Percentiles rank a stretch among this genome's conserved stretches.
Evolutionary conservation across 2,888 invertebrate species (phyloP).

Genomic region (Tinea pellionella): DNA sequence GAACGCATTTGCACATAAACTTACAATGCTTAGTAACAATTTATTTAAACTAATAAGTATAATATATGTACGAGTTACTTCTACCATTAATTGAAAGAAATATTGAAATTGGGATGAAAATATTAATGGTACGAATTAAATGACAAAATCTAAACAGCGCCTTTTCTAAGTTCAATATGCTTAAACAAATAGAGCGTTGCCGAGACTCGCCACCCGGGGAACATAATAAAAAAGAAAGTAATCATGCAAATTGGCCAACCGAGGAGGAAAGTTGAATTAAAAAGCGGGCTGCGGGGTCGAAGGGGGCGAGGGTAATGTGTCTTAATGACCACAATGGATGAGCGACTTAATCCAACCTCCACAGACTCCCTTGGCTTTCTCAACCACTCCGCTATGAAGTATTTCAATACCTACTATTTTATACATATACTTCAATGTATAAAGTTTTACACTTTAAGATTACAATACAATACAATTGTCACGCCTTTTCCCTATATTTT

Average conservation of each 20-base stretch:
- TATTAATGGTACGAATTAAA: neutral
- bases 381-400: neutral
- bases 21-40: neutral
- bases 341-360: slow-evolving; percentile 52
- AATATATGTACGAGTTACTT: too few relatives aligned
- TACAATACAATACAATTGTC: too few relatives aligned
- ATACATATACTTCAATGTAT: neutral
- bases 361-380: slow-evolving; percentile 19
- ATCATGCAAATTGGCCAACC: slow-evolving; percentile 66
- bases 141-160: neutral
- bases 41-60: too few relatives aligned
- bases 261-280: slow-evolving; percentile 67
- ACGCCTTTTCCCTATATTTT: too few relatives aligned
- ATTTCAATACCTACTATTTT: neutral
- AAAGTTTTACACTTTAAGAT: too few relatives aligned
- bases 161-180: slow-evolving; percentile 10
- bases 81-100: too few relatives aligned
- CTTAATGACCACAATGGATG: slow-evolving; percentile 69
- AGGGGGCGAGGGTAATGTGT: slow-evolving; percentile 46
- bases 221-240: slow-evolving; percentile 68
- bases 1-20: neutral
- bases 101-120: too few relatives aligned
- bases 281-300: slow-evolving; percentile 40
- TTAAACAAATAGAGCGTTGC: slow-evolving; percentile 12
- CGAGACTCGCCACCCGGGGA: slow-evolving; percentile 23